A percentile compares a stretch with the other conserved stretches of the same genome.
Evolutionary conservation across 2,888 invertebrate genomes (phyloP).

Genomic region (Desoria tigrina): DNA sequence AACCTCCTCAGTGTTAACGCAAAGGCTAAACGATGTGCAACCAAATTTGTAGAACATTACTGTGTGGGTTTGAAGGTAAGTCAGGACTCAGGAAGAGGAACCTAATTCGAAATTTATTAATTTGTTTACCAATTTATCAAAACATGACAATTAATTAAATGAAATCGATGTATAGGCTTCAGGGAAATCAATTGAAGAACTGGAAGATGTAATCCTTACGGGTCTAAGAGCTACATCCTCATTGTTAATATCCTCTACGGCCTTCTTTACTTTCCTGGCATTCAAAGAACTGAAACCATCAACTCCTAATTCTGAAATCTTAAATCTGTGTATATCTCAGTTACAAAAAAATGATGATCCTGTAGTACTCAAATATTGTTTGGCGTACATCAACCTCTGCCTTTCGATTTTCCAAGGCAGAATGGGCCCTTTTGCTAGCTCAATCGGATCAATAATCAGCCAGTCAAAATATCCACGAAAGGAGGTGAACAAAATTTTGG

Average conservation of each 20-base stretch:
- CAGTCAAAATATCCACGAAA: slow-evolving; percentile 44
- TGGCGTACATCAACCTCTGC: slow-evolving; percentile 46
- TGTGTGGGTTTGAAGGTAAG: slow-evolving; percentile 40
- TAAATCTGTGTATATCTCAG: slow-evolving; percentile 26
- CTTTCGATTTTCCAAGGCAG: slow-evolving; percentile 46
- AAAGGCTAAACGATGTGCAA: slow-evolving; percentile 44
- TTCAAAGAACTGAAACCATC: slow-evolving; percentile 35
- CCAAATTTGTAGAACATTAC: slow-evolving; percentile 23
- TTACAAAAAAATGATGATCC: slow-evolving; percentile 27
- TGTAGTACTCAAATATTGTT: slow-evolving; percentile 37
- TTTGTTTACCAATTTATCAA: too few species aligned
- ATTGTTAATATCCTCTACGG: slow-evolving; percentile 44
- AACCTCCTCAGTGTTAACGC: slow-evolving; percentile 49
- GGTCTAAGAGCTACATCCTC: slow-evolving; percentile 43
- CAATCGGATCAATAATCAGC: slow-evolving; percentile 41
- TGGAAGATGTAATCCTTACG: slow-evolving; percentile 35
- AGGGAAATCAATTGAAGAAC: slow-evolving; percentile 13
- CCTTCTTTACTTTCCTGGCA: slow-evolving; percentile 39
- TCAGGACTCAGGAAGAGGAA: background rate
- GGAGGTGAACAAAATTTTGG: slow-evolving; percentile 47
- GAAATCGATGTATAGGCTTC: too few species aligned
- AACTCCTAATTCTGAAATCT: slow-evolving; percentile 26
- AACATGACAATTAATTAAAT: too few species aligned
- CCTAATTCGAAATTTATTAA: too few species aligned
- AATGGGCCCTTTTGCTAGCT: slow-evolving; percentile 44